A percentile compares a stretch with the other conserved stretches of the same genome.
Evolutionary conservation across 2,113 vertebrate species (phyloP).

Genomic region (Meleagris gallopavo): DNA sequence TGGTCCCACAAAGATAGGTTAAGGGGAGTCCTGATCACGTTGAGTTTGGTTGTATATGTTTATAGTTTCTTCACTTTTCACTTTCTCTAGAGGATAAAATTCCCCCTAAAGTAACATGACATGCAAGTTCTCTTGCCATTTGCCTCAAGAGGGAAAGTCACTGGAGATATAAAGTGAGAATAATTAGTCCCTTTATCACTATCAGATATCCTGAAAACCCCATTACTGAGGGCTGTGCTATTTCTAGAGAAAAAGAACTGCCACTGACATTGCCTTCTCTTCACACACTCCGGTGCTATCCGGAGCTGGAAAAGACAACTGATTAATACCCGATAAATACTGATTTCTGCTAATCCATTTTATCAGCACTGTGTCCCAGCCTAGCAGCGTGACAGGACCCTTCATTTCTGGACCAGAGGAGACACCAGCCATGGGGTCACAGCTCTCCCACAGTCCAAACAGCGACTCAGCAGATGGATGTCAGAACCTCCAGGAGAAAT

Average conservation of each 20-base stretch:
- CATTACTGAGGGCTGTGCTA: not conserved
- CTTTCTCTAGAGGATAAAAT: not conserved
- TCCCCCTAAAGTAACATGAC: not conserved
- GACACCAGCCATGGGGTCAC: not conserved
- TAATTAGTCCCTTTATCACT: conserved; percentile 12
- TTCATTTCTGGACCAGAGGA: not conserved
- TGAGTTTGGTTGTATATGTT: not conserved
- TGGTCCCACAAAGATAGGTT: not conserved
- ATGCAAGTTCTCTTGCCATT: not conserved
- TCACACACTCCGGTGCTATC: not conserved
- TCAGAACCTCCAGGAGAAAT: not conserved
- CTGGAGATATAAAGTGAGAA: not conserved
- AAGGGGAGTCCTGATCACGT: not conserved
- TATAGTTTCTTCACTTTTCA: not conserved
- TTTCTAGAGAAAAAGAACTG: not conserved
- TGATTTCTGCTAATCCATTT: not conserved
- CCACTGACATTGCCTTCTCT: not conserved
- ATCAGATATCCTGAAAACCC: not conserved
- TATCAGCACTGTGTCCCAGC: not conserved
- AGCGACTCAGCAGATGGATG: not conserved
- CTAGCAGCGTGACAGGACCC: not conserved
- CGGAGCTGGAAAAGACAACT: not conserved
- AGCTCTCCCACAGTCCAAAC: not conserved
- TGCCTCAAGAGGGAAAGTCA: not conserved
- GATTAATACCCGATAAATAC: conserved; percentile 11